Evolutionary conservation across 2,113 vertebrate species (phyloP).

Genomic region (Cyanoliseus patagonus): DNA sequence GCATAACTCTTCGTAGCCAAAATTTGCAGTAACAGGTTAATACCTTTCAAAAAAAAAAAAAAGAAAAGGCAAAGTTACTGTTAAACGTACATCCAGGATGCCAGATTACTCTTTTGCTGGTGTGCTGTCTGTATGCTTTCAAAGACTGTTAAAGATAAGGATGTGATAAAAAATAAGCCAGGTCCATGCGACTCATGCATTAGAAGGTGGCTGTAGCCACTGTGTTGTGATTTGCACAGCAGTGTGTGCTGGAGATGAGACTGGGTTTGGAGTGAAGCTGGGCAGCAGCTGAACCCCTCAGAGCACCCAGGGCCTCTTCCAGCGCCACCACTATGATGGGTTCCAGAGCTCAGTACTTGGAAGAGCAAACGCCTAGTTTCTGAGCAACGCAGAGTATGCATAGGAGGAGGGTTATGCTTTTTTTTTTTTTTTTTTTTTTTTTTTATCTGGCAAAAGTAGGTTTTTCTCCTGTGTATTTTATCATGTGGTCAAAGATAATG

Average conservation of each 20-base stretch:
- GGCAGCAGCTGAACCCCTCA: neutral
- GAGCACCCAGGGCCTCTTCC: neutral
- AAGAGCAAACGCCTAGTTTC: neutral
- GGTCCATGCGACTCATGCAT: rapidly evolving
- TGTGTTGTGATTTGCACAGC: rapidly evolving
- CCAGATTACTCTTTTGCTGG: neutral
- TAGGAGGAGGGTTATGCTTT: no score
- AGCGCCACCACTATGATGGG: neutral
- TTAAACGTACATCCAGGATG: rapidly evolving
- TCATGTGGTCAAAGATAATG: neutral
- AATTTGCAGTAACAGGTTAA: neutral
- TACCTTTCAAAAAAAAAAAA: neutral
- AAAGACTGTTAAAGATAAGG: neutral
- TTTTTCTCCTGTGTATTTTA: neutral
- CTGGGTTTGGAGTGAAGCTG: neutral
- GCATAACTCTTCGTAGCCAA: neutral
- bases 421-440: neutral
- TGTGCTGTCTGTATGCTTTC: neutral
- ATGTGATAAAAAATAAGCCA: neutral
- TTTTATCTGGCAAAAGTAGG: neutral
- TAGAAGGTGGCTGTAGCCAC: neutral
- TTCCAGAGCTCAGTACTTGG: neutral
- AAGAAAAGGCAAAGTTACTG: neutral
- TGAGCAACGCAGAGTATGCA: neutral
- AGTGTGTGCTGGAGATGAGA: neutral